Base-by-base conservation (phyloP, 1,140 invertebrate genomes). In the Papilio dardanus region DNA sequence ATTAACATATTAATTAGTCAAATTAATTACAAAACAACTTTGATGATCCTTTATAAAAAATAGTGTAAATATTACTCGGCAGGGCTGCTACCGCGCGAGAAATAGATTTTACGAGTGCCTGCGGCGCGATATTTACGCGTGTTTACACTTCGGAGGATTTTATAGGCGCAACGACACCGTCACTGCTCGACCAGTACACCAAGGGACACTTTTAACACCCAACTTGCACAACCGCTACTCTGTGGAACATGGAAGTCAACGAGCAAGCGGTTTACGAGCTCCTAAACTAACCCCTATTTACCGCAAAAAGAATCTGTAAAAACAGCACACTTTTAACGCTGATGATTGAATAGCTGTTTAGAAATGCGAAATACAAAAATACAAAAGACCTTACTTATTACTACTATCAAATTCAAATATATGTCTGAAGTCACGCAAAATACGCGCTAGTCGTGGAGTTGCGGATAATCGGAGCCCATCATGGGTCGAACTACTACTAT, bases 31-130 rank as follows among this genome's bases (percentile, higher is more conserved):
- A 21, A 35, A 40, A 68, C n/a, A 35, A 67, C n/a, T 35, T 82
- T 80, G 76, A 85, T 87, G 81, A 79, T 84, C 81, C 71, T 83
- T 79, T 69, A n/a, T 79, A 82, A 74, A 81, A 85, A 84, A 79
- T 83, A 79, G 76, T 80, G 75, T 67, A 74, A 82, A 84, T 84
- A 87, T 83, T 83, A 84, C 79, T 19, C 66, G 21, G 66, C 66
- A 68, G 81, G 76, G 82, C 84, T 76, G 85, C 84, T 84, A 85
- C 80, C 80, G 83, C 71, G 85, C 84, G 83, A 86, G 88, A 92
- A 92, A 92, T 92, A 91, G 90, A 92, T 91, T 92, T 92, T 88
- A 92, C 87, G 90, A 89, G 87, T 86, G 88, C 83, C 83, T 88
- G 90, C 81, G 84, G 83, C 81, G 83, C 83, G 85, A 90, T 91